These are phyloP conservation scores for Linepithema humile DNA, from an alignment of 1,140 invertebrate genomes.

Conservation along the genomic window DNA sequence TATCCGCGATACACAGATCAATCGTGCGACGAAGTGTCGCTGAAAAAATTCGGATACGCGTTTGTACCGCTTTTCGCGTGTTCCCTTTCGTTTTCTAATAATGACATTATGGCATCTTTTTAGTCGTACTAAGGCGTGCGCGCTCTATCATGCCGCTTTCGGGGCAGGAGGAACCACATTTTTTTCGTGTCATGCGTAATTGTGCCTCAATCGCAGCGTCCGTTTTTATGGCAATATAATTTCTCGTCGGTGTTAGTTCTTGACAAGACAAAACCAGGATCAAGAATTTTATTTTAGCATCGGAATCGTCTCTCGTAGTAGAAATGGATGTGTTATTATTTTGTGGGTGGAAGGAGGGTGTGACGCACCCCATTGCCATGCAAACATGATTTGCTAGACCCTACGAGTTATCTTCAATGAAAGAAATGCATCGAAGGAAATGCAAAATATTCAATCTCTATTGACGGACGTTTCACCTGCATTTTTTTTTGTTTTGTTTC, in stretches of 20 bases:
- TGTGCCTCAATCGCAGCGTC: neutral
- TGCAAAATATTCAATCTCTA: constrained; percentile 20
- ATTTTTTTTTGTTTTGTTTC: neutral
- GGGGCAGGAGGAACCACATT: neutral
- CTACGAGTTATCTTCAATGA: neutral
- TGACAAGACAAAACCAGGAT: neutral
- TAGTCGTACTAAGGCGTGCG: constrained; percentile 46
- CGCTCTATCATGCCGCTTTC: constrained; percentile 6
- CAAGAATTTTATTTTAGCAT: neutral
- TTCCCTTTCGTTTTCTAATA: constrained; percentile 40
- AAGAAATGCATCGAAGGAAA: neutral
- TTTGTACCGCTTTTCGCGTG: constrained; percentile 34
- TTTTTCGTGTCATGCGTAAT: neutral
- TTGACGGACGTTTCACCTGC: neutral
- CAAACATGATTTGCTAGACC: neutral
- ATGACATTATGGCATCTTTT: constrained; percentile 45
- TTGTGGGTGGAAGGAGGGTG: constrained; percentile 48
- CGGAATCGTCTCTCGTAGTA: constrained; percentile 12
- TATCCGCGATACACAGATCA: neutral
- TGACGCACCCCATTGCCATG: neutral
- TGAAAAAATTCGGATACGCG: constrained; percentile 7
- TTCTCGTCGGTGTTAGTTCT: neutral
- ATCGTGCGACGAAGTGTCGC: no score
- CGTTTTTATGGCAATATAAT: constrained; percentile 9
- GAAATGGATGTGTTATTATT: constrained; percentile 31